phyloP scores from a whole-genome alignment of 1,140 invertebrate species.

The Dolichoris vasculosae region DNA sequence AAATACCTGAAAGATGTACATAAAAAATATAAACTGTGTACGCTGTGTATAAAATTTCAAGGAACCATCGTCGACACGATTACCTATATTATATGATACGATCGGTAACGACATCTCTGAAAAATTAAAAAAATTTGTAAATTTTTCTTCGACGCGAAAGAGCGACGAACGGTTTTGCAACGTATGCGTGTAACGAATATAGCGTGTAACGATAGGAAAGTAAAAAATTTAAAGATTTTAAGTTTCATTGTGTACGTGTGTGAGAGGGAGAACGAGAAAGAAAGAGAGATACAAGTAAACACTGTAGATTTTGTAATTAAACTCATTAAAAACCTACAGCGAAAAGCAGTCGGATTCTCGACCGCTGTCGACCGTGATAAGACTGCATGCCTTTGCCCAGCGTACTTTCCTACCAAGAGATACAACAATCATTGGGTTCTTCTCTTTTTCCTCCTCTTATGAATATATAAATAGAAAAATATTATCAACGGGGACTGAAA shows the following conservation, averaged over 20 bases:
- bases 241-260: background rate
- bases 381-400: constrained; percentile 52
- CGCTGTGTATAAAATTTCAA: background rate
- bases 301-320: constrained; percentile 34
- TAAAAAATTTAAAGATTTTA: background rate
- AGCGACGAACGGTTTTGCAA: constrained; percentile 1
- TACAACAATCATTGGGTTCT: constrained; percentile 30
- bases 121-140: constrained; percentile 20
- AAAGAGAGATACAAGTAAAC: background rate
- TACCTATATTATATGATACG: background rate
- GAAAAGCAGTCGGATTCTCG: background rate
- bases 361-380: constrained; percentile 44
- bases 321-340: constrained; percentile 27
- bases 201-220: background rate
- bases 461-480: background rate
- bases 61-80: background rate
- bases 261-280: constrained; percentile 12
- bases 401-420: constrained; percentile 37
- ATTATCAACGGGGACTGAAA: constrained; percentile 5
- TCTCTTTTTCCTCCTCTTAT: constrained; percentile 28
- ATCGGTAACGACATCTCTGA: background rate
- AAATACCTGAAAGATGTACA: background rate
- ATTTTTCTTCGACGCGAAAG: constrained; percentile 4
- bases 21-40: background rate
- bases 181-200: background rate